Percentiles rank a stretch among this genome's conserved stretches.
Conservation (phyloP, 2,888 invertebrate species). For the Choristoneura rosaceana region DNA sequence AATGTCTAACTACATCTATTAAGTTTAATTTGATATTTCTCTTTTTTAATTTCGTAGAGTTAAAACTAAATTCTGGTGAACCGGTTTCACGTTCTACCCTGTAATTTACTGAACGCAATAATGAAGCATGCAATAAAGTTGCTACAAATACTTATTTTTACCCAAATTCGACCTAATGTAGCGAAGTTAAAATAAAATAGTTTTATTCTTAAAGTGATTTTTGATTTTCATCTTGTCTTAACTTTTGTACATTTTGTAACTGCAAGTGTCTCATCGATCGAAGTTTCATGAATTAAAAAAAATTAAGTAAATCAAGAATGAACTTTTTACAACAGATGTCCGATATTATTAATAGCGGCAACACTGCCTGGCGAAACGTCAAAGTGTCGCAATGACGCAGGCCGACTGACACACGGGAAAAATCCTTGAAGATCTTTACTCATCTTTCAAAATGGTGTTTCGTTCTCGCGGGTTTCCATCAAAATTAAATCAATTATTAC, state of each 20-base stretch:
- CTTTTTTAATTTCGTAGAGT: slow-evolving; percentile 1
- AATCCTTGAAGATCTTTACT: slow-evolving; percentile 78
- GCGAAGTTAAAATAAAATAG: neutral
- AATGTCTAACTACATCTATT: neutral
- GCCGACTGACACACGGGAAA: slow-evolving; percentile 62
- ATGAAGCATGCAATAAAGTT: slow-evolving; percentile 6
- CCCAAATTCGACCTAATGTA: no score
- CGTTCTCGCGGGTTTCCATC: slow-evolving; percentile 76
- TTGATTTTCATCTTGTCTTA: neutral
- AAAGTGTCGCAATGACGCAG: slow-evolving; percentile 79
- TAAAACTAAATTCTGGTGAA: neutral
- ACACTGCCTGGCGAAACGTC: slow-evolving; percentile 53
- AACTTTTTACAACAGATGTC: slow-evolving; percentile 3
- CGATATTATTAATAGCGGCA: slow-evolving; percentile 37
- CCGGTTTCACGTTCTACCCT: slow-evolving; percentile 12
- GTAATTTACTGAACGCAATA: slow-evolving; percentile 39
- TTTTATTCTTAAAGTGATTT: neutral
- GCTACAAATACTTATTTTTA: neutral
- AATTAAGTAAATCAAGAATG: no score
- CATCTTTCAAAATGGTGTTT: slow-evolving; percentile 83
- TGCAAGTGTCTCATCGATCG: no score
- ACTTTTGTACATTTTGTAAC: neutral
- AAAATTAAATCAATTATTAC: slow-evolving; percentile 67
- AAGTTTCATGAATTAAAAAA: no score
- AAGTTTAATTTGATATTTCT: neutral